Percentiles rank a stretch among this genome's conserved stretches.
Conservation (phyloP, 2,113 vertebrate genomes). For the Plotosus lineatus region DNA sequence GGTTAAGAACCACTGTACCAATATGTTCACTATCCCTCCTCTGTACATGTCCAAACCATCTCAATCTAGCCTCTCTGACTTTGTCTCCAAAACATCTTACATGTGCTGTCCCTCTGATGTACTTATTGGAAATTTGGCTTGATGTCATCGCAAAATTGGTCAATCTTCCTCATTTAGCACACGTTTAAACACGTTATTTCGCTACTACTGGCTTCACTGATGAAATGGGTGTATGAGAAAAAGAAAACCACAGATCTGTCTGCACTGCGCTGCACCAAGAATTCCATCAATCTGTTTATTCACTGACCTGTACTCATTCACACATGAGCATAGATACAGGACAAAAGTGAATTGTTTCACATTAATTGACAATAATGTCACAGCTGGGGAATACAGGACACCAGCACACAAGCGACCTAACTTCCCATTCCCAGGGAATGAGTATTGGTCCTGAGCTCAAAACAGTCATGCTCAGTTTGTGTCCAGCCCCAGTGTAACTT, state of each 20-base stretch:
- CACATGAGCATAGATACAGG: not conserved
- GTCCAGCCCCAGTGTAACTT: not conserved
- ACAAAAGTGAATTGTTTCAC: not conserved
- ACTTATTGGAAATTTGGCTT: not conserved
- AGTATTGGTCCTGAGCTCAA: not conserved
- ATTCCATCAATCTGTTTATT: not conserved
- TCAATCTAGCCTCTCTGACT: too few species aligned
- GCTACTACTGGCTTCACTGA: not conserved
- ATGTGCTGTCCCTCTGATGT: too few species aligned
- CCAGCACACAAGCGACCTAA: not conserved
- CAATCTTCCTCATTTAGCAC: not conserved
- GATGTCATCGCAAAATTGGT: not conserved
- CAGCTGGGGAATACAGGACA: not conserved
- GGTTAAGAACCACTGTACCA: too few species aligned
- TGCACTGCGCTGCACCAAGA: not conserved
- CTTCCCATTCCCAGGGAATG: not conserved
- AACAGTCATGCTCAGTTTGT: not conserved
- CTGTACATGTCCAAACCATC: too few species aligned
- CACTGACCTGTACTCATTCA: not conserved
- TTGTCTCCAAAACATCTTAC: too few species aligned
- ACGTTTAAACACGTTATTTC: not conserved
- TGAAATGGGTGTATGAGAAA: not conserved
- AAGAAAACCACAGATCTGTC: not conserved
- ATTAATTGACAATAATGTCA: slow-evolving; percentile 5
- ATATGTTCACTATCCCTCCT: too few species aligned